Evolutionary conservation across 2,888 invertebrate genomes (phyloP).

Genomic region (Caprella mutica): DNA sequence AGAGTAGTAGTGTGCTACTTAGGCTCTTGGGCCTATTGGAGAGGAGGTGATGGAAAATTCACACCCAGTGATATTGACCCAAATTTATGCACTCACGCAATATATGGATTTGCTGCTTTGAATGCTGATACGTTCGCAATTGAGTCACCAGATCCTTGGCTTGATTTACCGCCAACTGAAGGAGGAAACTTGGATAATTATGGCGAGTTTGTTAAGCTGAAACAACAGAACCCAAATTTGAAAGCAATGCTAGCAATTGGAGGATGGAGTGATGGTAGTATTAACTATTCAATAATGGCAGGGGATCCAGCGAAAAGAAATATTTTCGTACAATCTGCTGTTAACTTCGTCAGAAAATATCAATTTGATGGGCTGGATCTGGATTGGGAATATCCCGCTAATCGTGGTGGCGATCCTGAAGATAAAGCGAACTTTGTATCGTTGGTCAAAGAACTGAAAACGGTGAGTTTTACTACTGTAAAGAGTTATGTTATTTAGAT

Average conservation of each 20-base stretch:
- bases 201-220: constrained; percentile 35
- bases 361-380: constrained; percentile 70
- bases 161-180: too few species aligned
- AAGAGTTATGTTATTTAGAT: too few species aligned
- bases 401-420: constrained; percentile 57
- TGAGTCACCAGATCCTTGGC: too few species aligned
- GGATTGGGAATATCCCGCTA: constrained; percentile 48
- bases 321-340: constrained; percentile 58
- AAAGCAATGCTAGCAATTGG: constrained; percentile 57
- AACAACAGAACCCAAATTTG: constrained; percentile 41
- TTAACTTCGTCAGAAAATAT: constrained; percentile 54
- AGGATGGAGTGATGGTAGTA: constrained; percentile 46
- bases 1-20: too few species aligned
- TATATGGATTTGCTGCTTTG: too few species aligned
- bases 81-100: too few species aligned
- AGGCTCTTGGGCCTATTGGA: too few species aligned
- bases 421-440: constrained; percentile 66
- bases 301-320: constrained; percentile 37
- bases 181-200: too few species aligned
- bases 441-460: constrained; percentile 56
- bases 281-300: constrained; percentile 44
- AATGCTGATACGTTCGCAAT: too few species aligned
- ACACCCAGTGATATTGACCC: too few species aligned
- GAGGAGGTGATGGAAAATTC: too few species aligned
- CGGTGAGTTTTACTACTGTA: too few species aligned